A percentile compares a stretch with the other conserved stretches of the same genome.
Conservation (phyloP, 2,888 invertebrate genomes). For the Morpho achilles region DNA sequence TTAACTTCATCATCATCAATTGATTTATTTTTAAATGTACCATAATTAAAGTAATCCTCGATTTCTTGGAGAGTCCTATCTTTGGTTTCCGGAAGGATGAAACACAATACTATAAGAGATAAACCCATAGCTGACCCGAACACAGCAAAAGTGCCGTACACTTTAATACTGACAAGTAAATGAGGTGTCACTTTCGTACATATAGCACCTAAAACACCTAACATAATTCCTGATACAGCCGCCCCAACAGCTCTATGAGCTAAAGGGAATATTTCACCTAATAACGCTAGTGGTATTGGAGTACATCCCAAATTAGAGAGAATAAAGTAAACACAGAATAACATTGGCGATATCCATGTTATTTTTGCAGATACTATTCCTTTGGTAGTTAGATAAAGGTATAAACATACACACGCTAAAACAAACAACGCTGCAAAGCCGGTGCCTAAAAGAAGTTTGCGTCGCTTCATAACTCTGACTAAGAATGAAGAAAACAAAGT, state of each 20-base stretch:
- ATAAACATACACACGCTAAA: conserved; percentile 38
- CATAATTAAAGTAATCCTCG: conserved; percentile 13
- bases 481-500: conserved; percentile 43
- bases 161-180: conserved; percentile 35
- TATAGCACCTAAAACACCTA: conserved; percentile 35
- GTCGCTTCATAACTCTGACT: conserved; percentile 45
- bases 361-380: conserved; percentile 35
- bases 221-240: conserved; percentile 36
- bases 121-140: conserved; percentile 33
- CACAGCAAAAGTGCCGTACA: conserved; percentile 37
- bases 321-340: conserved; percentile 48
- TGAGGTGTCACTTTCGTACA: conserved; percentile 40
- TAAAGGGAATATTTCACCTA: conserved; percentile 43
- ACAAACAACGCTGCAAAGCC: conserved; percentile 42
- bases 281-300: conserved; percentile 45
- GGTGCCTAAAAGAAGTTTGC: conserved; percentile 45
- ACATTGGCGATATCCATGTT: conserved; percentile 39
- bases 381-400: conserved; percentile 38
- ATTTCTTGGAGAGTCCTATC: conserved; percentile 15
- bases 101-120: conserved; percentile 35
- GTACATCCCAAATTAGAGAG: conserved; percentile 54
- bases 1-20: conserved; percentile 1
- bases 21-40: background rate
- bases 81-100: conserved; percentile 12
- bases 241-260: conserved; percentile 40